A percentile compares a stretch with the other conserved stretches of the same genome.
These are phyloP conservation scores for Apodemia duryi DNA, from an alignment of 2,888 invertebrate species.

Conservation along the genomic window DNA sequence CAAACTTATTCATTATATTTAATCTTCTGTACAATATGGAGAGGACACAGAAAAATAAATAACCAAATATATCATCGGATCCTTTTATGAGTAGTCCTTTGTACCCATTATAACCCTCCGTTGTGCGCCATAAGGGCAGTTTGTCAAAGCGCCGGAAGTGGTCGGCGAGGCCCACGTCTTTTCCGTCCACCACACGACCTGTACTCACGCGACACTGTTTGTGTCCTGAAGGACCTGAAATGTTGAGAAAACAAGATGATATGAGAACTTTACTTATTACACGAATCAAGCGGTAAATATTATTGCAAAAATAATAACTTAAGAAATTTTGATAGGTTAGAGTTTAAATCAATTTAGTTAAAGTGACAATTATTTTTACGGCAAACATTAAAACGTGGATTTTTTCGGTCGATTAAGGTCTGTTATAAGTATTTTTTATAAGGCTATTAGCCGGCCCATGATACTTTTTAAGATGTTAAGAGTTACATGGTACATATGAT, in stretches of 20 bases:
- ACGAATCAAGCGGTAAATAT: neutral
- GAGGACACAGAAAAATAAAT: slow-evolving; percentile 5
- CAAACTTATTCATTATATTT: neutral
- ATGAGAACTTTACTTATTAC: neutral
- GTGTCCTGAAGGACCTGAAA: slow-evolving; percentile 34
- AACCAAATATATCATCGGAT: slow-evolving; percentile 13
- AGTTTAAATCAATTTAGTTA: too few relatives aligned
- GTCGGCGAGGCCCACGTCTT: slow-evolving; percentile 44
- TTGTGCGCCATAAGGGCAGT: slow-evolving; percentile 41
- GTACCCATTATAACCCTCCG: slow-evolving; percentile 39
- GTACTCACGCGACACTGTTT: slow-evolving; percentile 40
- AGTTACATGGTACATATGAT: too few relatives aligned
- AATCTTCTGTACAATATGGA: neutral
- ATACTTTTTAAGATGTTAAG: too few relatives aligned
- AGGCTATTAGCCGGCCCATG: too few relatives aligned
- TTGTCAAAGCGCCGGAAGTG: slow-evolving; percentile 62
- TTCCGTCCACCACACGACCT: slow-evolving; percentile 42
- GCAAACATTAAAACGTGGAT: too few relatives aligned
- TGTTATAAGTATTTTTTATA: too few relatives aligned
- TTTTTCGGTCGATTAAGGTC: too few relatives aligned
- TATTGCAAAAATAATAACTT: neutral
- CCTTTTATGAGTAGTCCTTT: slow-evolving; percentile 15
- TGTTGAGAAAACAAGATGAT: slow-evolving; percentile 3
- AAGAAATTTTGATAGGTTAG: too few relatives aligned
- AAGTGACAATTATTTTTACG: too few relatives aligned